Percentiles rank a stretch among this genome's conserved stretches.
Conservation (phyloP, 1,140 invertebrate genomes). For the Papilio polyxenes region DNA sequence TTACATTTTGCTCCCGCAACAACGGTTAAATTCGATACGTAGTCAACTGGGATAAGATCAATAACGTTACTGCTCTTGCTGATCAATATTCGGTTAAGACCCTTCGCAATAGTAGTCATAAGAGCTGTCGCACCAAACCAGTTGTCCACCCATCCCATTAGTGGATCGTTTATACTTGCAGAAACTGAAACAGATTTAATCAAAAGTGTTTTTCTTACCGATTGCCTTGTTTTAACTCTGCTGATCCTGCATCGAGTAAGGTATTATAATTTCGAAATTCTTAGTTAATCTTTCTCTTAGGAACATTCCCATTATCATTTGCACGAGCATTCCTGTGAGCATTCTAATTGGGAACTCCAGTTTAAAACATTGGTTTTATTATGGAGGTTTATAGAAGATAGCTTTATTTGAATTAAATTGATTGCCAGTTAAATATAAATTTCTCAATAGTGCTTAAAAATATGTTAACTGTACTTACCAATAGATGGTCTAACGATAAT, state of each 20-base stretch:
- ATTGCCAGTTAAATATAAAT: background rate
- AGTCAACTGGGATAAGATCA: conserved; percentile 55
- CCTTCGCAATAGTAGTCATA: conserved; percentile 33
- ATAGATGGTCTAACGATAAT: conserved; percentile 95
- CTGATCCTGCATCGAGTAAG: background rate
- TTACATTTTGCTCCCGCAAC: conserved; percentile 46
- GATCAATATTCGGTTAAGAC: conserved; percentile 40
- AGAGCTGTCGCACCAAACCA: conserved; percentile 48
- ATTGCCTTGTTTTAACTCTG: too few relatives aligned
- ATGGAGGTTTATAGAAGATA: background rate
- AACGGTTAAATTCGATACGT: conserved; percentile 47
- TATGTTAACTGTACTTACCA: conserved; percentile 79
- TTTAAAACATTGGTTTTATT: background rate
- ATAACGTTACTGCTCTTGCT: conserved; percentile 36
- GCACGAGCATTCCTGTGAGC: too few relatives aligned
- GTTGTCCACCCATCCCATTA: conserved; percentile 51
- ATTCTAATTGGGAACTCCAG: too few relatives aligned
- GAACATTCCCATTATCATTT: background rate
- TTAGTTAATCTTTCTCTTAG: background rate
- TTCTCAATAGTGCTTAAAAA: background rate
- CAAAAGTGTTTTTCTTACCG: too few relatives aligned
- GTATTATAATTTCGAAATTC: background rate
- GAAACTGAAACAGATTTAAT: conserved; percentile 44
- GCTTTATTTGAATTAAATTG: background rate
- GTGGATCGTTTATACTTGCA: conserved; percentile 42